Evolutionary conservation across 2,888 invertebrate genomes (phyloP).

Genomic region (Aphidoletes aphidimyza): DNA sequence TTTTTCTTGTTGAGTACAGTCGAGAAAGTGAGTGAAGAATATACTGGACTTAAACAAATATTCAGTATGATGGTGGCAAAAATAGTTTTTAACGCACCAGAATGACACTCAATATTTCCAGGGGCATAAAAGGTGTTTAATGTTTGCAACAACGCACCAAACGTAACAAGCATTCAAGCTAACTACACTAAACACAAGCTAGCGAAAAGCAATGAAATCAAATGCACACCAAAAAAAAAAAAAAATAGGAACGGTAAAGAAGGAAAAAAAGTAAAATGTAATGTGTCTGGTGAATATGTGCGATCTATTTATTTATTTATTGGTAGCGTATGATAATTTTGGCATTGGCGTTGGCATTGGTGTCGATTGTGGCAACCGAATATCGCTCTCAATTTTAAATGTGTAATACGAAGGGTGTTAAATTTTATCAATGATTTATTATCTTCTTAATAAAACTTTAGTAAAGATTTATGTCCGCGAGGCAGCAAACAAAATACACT

Average conservation of each 20-base stretch:
- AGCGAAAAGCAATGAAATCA: not conserved
- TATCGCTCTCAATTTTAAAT: not conserved
- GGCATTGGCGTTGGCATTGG: not conserved
- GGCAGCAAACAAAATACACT: slow-evolving; percentile 47
- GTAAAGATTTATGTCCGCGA: slow-evolving; percentile 52
- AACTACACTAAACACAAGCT: not conserved
- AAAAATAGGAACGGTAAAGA: not conserved
- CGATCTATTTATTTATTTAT: slow-evolving; percentile 24
- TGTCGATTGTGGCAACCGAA: not conserved
- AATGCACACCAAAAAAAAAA: not conserved
- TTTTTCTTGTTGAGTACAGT: too few relatives aligned
- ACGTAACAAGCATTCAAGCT: not conserved
- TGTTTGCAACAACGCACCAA: not conserved
- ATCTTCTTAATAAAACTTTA: slow-evolving; percentile 55
- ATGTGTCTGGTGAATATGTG: not conserved
- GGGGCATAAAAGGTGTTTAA: not conserved
- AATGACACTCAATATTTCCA: not conserved
- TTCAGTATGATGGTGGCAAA: not conserved
- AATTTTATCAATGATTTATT: slow-evolving; percentile 55
- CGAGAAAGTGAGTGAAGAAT: too few relatives aligned
- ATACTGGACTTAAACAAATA: not conserved
- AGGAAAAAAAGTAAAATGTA: not conserved
- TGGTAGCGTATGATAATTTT: not conserved
- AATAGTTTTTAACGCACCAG: too few relatives aligned
- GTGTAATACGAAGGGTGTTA: slow-evolving; percentile 48